Conservation (phyloP, 2,888 invertebrate species). For the Melanotus villosus region DNA sequence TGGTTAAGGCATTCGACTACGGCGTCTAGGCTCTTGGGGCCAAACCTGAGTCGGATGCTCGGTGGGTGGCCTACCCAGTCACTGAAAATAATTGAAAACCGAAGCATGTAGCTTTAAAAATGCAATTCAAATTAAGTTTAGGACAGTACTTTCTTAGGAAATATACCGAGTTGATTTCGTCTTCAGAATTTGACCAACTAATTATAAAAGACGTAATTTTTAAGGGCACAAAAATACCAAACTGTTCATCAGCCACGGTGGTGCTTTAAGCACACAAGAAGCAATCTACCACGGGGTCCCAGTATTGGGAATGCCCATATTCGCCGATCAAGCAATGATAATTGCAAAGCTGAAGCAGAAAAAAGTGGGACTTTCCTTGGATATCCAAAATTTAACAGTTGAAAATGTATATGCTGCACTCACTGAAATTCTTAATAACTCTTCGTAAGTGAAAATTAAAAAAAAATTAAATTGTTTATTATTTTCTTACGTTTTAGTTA, state of each 20-base stretch:
- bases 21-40: no score
- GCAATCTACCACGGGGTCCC: slow-evolving; percentile 53
- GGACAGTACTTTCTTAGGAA: no score
- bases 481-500: slow-evolving; percentile 18
- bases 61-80: no score
- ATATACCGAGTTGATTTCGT: no score
- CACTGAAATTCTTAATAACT: not conserved
- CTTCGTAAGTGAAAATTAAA: not conserved
- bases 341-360: slow-evolving; percentile 28
- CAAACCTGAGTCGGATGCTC: no score
- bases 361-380: slow-evolving; percentile 51
- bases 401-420: slow-evolving; percentile 2
- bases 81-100: no score
- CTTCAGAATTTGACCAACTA: no score
- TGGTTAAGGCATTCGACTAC: no score
- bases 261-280: slow-evolving; percentile 53
- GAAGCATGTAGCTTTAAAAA: no score
- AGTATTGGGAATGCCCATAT: slow-evolving; percentile 50
- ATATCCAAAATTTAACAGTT: not conserved
- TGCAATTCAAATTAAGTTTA: no score
- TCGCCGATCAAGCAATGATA: slow-evolving; percentile 47
- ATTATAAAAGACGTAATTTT: not conserved
- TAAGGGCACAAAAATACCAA: slow-evolving; percentile 53
- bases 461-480: not conserved
- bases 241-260: slow-evolving; percentile 54